Base-by-base conservation (phyloP, 2,888 invertebrate genomes). In the Calameuta pallipes region DNA sequence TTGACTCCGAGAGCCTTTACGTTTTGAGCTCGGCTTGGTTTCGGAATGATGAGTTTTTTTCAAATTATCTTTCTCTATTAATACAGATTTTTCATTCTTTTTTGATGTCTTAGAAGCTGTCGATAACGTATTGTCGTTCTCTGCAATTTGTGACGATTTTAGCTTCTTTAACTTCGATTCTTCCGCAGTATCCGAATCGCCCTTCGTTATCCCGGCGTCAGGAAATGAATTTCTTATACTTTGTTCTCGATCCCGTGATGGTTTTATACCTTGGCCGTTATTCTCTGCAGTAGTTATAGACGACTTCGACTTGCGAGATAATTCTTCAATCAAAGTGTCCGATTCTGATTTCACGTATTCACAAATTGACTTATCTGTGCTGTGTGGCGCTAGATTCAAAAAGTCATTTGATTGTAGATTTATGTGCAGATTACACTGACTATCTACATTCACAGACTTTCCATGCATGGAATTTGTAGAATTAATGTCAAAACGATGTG, bases 311-410 rank as follows among this genome's bases (percentile, higher is more conserved):
- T 87, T 90, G 35, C 88, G 89, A 11, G 89, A 86, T n/a, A 90
- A 83, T 77, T 91, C 90, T 69, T 91, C 90, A 2, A 90, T 86
- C 33, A 91, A 79, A 12, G 87, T 88, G 37, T 91, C 90, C 1
- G 91, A 91, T 76, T 91, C 89, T 0, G 89, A 87, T 75, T 88
- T 89, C 1, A 84, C 75, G 6, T 85, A 82, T n/a, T 88, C 87
- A 11, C 84, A 81, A 41, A 84, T 80, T 2, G 84, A 83, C 23
- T 85, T 85, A 70, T 82, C 78, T 41, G 80, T 76, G 71, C 79
- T 75, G 31, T 78, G 77, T 75, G n/a, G 30, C 12, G 80, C 71
- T 23, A 78, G 69, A 23, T 83, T 79, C 9, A 82, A 74, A 11
- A 77, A 34, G 33, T 81, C 80, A 0, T 76, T 69, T 56, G 81